phyloP scores from a whole-genome alignment of 1,140 invertebrate genomes.

The Lordiphosa mommai region DNA sequence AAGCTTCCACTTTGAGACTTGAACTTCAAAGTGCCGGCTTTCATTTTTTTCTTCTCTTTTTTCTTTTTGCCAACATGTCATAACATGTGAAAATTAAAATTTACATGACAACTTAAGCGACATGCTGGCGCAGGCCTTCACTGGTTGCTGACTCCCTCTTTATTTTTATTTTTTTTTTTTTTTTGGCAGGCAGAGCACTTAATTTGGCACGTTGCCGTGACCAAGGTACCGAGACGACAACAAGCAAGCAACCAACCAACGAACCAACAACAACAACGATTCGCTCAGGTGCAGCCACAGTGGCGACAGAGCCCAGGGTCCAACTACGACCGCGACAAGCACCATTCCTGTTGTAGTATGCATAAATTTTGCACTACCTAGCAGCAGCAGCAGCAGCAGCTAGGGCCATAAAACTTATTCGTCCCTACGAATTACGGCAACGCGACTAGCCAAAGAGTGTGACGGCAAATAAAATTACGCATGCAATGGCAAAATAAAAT shows the following conservation, averaged over 20 bases:
- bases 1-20: no score
- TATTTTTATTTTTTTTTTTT: background rate
- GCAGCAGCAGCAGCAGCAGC: constrained; percentile 31
- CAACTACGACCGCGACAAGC: constrained; percentile 26
- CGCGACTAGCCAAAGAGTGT: constrained; percentile 37
- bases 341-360: constrained; percentile 53
- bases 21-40: constrained; percentile 42
- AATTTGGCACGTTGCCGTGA: constrained; percentile 69
- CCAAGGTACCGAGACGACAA: constrained; percentile 43
- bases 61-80: constrained; percentile 47
- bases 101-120: constrained; percentile 73
- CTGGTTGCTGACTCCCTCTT: constrained; percentile 6
- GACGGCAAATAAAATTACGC: constrained; percentile 70
- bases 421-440: constrained; percentile 44
- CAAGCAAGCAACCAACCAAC: constrained; percentile 20
- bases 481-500: constrained; percentile 76
- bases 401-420: constrained; percentile 62
- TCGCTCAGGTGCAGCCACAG: constrained; percentile 58
- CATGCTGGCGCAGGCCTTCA: constrained; percentile 21
- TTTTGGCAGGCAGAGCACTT: constrained; percentile 60
- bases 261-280: constrained; percentile 20
- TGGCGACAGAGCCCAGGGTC: constrained; percentile 39
- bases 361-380: constrained; percentile 63
- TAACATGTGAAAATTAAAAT: constrained; percentile 74
- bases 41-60: no score